These are phyloP conservation scores for Tetragnatha versicolor DNA, from an alignment of 1,140 invertebrate species.

Conservation along the genomic window DNA sequence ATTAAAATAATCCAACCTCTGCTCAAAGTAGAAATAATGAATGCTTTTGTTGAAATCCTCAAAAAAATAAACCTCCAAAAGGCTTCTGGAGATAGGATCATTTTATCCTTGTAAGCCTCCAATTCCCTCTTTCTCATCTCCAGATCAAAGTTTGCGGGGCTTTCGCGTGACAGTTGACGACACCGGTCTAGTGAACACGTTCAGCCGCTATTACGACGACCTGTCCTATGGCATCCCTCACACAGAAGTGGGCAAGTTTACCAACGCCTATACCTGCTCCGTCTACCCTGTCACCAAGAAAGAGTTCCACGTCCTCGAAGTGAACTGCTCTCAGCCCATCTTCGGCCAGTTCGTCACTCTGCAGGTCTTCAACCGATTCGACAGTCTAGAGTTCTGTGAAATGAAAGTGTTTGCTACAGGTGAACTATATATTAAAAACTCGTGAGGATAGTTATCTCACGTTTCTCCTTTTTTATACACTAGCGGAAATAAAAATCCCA, in stretches of 20 bases:
- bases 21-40: too few species aligned
- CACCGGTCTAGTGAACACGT: slow-evolving; percentile 51
- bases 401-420: slow-evolving; percentile 59
- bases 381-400: slow-evolving; percentile 59
- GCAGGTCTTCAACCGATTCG: slow-evolving; percentile 58
- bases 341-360: slow-evolving; percentile 59
- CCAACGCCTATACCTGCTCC: slow-evolving; percentile 57
- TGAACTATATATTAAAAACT: slow-evolving; percentile 31
- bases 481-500: too few species aligned
- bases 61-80: too few species aligned
- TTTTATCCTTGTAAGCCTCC: neutral
- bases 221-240: slow-evolving; percentile 57
- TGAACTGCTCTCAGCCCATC: slow-evolving; percentile 59
- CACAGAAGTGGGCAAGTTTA: slow-evolving; percentile 53
- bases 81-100: neutral
- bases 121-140: neutral
- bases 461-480: too few species aligned
- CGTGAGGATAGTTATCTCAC: neutral
- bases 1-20: too few species aligned
- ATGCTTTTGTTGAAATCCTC: too few species aligned
- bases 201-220: slow-evolving; percentile 57
- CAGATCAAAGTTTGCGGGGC: slow-evolving; percentile 58
- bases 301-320: slow-evolving; percentile 49
- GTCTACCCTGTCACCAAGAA: slow-evolving; percentile 55
- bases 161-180: slow-evolving; percentile 59